Percentiles rank a stretch among this genome's conserved stretches.
Evolutionary conservation across 1,140 invertebrate species (phyloP).

Genomic region (Drosophila ironensis): DNA sequence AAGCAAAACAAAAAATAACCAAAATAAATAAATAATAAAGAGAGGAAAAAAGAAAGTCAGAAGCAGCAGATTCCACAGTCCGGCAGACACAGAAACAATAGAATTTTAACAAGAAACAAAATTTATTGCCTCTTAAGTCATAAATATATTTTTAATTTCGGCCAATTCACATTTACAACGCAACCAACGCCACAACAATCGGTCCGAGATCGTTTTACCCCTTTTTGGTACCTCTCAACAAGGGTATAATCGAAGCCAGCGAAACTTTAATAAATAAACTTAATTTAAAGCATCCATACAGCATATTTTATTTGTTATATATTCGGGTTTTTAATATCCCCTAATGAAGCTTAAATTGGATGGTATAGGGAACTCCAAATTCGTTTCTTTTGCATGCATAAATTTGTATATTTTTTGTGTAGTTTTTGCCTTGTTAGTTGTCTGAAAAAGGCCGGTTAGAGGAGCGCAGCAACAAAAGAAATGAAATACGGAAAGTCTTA

Average conservation of each 20-base stretch:
- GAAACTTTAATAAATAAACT: no score
- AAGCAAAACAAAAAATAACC: constrained; percentile 3
- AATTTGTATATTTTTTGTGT: constrained; percentile 22
- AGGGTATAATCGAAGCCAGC: background rate
- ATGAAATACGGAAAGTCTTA: constrained; percentile 73
- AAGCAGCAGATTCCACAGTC: constrained; percentile 11
- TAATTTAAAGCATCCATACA: background rate
- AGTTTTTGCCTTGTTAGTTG: constrained; percentile 36
- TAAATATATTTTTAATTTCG: constrained; percentile 81
- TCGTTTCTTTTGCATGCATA: background rate
- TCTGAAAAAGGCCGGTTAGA: constrained; percentile 7
- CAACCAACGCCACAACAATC: constrained; percentile 35
- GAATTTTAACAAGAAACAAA: constrained; percentile 79
- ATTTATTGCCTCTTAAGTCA: constrained; percentile 80
- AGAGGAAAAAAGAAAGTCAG: constrained; percentile 20
- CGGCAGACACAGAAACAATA: constrained; percentile 59
- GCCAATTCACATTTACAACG: constrained; percentile 73
- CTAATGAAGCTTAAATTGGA: background rate
- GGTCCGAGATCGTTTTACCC: constrained; percentile 27
- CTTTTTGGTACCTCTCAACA: constrained; percentile 15
- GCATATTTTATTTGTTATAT: no score
- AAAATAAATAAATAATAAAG: constrained; percentile 44
- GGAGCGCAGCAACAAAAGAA: constrained; percentile 59
- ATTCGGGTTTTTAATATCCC: no score
- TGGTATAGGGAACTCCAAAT: background rate